Percentiles rank a stretch among this genome's conserved stretches.
phyloP scores from a whole-genome alignment of 1,140 invertebrate genomes.

The Zaprionus gabonicus region DNA sequence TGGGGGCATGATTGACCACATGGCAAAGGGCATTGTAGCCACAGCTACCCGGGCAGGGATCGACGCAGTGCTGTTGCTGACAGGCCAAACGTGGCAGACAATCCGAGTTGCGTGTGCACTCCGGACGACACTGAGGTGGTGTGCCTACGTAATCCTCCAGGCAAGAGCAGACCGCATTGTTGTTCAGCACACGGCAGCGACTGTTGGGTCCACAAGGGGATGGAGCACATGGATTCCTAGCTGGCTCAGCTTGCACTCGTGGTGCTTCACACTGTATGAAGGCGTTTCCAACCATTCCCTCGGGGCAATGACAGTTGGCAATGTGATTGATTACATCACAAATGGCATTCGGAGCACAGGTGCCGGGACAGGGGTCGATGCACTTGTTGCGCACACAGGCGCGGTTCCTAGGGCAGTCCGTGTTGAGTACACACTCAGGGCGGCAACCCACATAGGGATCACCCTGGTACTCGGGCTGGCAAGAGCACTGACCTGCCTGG shows the following conservation, averaged over 20 bases:
- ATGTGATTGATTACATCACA: constrained; percentile 88
- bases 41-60: constrained; percentile 90
- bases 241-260: constrained; percentile 54
- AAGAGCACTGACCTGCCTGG: constrained; percentile 81
- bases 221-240: constrained; percentile 86
- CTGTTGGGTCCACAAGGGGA: constrained; percentile 87
- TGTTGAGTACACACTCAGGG: constrained; percentile 87
- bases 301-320: constrained; percentile 88
- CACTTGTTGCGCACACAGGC: constrained; percentile 77
- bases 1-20: constrained; percentile 92
- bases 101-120: constrained; percentile 92
- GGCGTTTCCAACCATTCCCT: constrained; percentile 84
- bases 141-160: constrained; percentile 87
- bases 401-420: constrained; percentile 86
- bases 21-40: constrained; percentile 91
- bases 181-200: constrained; percentile 85
- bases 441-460: constrained; percentile 89
- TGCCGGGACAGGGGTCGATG: constrained; percentile 86
- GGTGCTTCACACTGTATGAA: constrained; percentile 78
- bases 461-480: constrained; percentile 87
- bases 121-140: constrained; percentile 92
- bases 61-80: constrained; percentile 89
- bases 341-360: constrained; percentile 88
- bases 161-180: constrained; percentile 87
- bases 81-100: constrained; percentile 92